These are phyloP conservation scores for Porites cylindrica DNA, from an alignment of 92 coral and sea anemone genomes.

Conservation along the genomic window DNA sequence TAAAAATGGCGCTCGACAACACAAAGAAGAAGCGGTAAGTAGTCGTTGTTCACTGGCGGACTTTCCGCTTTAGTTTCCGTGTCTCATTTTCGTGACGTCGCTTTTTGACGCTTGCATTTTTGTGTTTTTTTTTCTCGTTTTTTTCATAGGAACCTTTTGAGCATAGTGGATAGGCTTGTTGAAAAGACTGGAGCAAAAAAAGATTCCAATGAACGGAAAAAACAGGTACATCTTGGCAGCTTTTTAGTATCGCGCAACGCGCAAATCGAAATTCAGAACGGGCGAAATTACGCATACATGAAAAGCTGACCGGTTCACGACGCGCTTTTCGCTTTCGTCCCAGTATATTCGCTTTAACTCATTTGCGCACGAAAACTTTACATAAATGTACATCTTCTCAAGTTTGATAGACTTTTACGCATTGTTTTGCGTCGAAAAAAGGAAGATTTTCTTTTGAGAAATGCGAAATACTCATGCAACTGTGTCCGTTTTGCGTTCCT, in stretches of 20 bases:
- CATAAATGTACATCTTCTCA: not conserved
- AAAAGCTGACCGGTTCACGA: conserved; percentile 29
- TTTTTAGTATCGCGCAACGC: conserved; percentile 19
- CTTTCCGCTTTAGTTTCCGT: conserved; percentile 83
- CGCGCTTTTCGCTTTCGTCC: conserved; percentile 35
- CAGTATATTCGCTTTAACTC: conserved; percentile 20
- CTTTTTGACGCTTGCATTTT: conserved; percentile 61
- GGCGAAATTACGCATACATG: not conserved
- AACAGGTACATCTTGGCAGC: conserved; percentile 58
- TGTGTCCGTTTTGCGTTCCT: conserved; percentile 23
- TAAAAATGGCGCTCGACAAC: conserved; percentile 63
- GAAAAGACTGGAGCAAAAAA: conserved; percentile 53
- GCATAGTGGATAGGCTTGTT: conserved; percentile 76
- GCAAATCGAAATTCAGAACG: conserved; percentile 19
- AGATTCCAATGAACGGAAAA: conserved; percentile 29
- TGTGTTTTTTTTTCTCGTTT: conserved; percentile 44
- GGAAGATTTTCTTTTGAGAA: not conserved
- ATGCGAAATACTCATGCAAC: not conserved
- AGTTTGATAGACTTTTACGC: conserved; percentile 31
- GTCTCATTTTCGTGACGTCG: conserved; percentile 92
- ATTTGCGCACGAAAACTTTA: conserved; percentile 38
- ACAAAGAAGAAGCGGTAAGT: conserved; percentile 79
- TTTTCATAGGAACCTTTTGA: conserved; percentile 70
- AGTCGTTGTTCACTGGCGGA: conserved; percentile 6
- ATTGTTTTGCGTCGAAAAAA: conserved; percentile 25